A percentile compares a stretch with the other conserved stretches of the same genome.
Evolutionary conservation across 92 coral and sea anemone genomes (phyloP).

Genomic region (Parazoanthus swiftii): DNA sequence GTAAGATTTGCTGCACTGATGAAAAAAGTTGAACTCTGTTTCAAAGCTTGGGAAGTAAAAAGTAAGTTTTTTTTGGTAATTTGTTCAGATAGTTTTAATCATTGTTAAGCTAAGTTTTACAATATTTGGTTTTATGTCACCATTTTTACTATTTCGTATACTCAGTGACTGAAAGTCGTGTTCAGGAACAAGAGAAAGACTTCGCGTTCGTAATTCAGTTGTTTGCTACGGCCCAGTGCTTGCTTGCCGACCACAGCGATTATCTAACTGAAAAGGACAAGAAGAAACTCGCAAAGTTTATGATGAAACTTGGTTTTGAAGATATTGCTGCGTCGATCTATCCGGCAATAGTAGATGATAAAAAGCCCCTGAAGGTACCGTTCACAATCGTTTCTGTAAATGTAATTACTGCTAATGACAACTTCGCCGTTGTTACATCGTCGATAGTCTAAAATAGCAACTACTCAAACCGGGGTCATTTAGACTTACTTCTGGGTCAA

Average conservation of each 20-base stretch:
- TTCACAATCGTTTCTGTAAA: background rate
- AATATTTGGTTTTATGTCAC: background rate
- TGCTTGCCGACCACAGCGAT: slow-evolving; percentile 32
- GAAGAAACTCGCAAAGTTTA: slow-evolving; percentile 46
- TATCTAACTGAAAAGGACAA: slow-evolving; percentile 42
- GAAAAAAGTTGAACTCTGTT: slow-evolving; percentile 46
- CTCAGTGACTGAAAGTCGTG: background rate
- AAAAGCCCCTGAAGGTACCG: background rate
- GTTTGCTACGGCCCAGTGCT: slow-evolving; percentile 47
- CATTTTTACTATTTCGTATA: background rate
- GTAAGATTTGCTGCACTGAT: slow-evolving; percentile 41
- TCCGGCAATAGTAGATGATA: background rate
- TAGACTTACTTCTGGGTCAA: too few relatives aligned
- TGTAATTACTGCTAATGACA: too few relatives aligned
- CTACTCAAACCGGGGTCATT: too few relatives aligned
- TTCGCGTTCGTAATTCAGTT: slow-evolving; percentile 39
- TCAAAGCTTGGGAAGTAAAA: slow-evolving; percentile 47
- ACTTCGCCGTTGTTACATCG: too few relatives aligned
- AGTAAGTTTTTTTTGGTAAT: slow-evolving; percentile 29
- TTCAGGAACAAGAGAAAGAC: slow-evolving; percentile 22
- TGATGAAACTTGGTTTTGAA: slow-evolving; percentile 58
- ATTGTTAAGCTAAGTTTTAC: background rate
- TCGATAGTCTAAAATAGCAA: too few relatives aligned
- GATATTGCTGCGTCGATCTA: slow-evolving; percentile 48
- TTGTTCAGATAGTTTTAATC: background rate